A percentile compares a stretch with the other conserved stretches of the same genome.
Evolutionary conservation across 2,888 invertebrate genomes (phyloP).

Genomic region (Drepanosiphum platanoidis): DNA sequence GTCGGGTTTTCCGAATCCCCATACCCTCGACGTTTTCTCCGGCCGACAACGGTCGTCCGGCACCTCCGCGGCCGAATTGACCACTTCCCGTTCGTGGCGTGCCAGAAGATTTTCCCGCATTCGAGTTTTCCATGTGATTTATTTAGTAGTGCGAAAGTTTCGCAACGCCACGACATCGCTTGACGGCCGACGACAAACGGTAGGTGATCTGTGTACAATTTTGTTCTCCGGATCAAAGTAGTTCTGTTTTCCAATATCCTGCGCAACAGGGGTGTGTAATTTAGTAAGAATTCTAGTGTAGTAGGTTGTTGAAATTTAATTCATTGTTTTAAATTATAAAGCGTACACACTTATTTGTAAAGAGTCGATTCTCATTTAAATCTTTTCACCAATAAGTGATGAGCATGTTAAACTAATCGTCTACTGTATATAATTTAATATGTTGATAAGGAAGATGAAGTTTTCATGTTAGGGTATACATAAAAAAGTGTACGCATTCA

Average conservation of each 20-base stretch:
- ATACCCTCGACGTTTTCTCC: neutral
- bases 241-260: no score
- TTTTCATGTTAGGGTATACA: neutral
- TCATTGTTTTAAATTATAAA: no score
- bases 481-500: no score
- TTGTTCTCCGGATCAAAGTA: no score
- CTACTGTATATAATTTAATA: neutral
- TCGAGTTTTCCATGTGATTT: no score
- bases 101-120: neutral
- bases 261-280: neutral
- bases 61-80: neutral
- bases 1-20: neutral
- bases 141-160: no score
- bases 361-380: neutral
- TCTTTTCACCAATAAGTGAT: neutral
- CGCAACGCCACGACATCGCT: no score
- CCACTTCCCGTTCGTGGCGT: neutral
- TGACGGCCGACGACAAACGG: no score
- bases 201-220: no score
- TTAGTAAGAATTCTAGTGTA: neutral
- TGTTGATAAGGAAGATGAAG: conserved; percentile 22
- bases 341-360: neutral
- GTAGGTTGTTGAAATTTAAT: no score
- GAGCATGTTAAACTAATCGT: neutral
- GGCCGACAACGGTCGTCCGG: neutral